Base-by-base conservation (phyloP, 2,113 vertebrate genomes). In the Prietella phreatophila region DNA sequence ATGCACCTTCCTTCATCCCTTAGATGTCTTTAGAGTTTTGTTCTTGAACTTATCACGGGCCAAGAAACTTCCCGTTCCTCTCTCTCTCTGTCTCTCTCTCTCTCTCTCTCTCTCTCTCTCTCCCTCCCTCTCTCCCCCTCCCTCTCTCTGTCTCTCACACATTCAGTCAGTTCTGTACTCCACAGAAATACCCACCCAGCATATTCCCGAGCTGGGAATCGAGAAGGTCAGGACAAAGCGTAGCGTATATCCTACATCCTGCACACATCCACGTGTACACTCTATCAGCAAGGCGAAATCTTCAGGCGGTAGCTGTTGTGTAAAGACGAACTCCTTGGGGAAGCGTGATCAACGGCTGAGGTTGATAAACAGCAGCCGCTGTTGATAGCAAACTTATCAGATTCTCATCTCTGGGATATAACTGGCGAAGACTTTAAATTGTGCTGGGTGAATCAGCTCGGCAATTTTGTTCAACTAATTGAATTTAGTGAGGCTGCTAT, bases 391-490 rank as follows among this genome's bases (percentile, higher is more conserved):
- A 89, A 89, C 85, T 88, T 89, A 89, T 86, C 84, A 69, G 87
- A 86, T 89, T 88, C 86, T 84, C 65, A 87, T 87, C 82, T 87
- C 86, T 71, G 63, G 82, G 85, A 85, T 81, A 80, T 80, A 87
- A 86, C 81, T 25, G 27, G 61, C 25, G 87, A 82, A 47, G 55
- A 75, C 63, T 33, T 86, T 79, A 88, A 81, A 88, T 82, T 83
- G 76, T 80, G 82, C 79, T 50, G 76, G 71, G 85, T 69, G 69
- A 88, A 85, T 88, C 75, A 86, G 88, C 88, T 82, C 61, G 84
- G 84, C 87, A 83, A 86, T 87, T 88, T 86, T 91, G 78, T 84
- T 85, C 87, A 78, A 20, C 67, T 87, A 87, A 87, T 86, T 91
- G 86, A 89, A 89, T 87, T 84, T 89, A 73, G 84, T 63, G 78